Conservation (phyloP, 2,797 vertebrate genomes). For the Leuciscus waleckii region DNA sequence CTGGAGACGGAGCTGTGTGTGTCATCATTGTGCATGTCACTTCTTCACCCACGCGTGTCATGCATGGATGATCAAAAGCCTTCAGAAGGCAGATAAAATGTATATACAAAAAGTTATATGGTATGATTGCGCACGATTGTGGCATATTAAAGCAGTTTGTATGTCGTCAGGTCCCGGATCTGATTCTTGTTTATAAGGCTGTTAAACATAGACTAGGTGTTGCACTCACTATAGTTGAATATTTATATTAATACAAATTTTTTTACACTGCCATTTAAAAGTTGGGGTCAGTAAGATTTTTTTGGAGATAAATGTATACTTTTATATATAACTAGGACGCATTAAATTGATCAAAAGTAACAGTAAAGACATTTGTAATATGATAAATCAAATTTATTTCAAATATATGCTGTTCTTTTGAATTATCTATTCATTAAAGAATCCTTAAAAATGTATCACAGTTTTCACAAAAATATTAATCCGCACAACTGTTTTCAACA, state of each 20-base stretch:
- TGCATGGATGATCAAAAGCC: conserved; percentile 32
- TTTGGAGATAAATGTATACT: background rate
- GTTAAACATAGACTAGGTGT: background rate
- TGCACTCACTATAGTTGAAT: background rate
- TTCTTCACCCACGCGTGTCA: conserved; percentile 25
- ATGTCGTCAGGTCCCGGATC: background rate
- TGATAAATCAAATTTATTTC: background rate
- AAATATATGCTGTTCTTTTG: background rate
- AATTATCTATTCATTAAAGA: background rate
- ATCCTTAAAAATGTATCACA: background rate
- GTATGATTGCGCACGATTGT: background rate
- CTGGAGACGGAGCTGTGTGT: conserved; percentile 36
- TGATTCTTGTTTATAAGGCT: background rate
- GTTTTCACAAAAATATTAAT: background rate
- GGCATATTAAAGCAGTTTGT: background rate
- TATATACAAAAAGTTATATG: background rate
- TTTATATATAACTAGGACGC: too few relatives aligned
- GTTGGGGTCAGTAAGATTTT: background rate
- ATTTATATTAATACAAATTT: background rate
- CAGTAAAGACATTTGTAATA: background rate
- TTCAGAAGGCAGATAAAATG: conserved; percentile 15
- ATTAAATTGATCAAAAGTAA: background rate
- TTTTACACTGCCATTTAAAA: too few relatives aligned
- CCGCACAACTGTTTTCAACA: background rate
- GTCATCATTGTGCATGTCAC: conserved; percentile 36